Evolutionary conservation across 1,140 invertebrate species (phyloP).

Genomic region (Trichonephila clavipes): DNA sequence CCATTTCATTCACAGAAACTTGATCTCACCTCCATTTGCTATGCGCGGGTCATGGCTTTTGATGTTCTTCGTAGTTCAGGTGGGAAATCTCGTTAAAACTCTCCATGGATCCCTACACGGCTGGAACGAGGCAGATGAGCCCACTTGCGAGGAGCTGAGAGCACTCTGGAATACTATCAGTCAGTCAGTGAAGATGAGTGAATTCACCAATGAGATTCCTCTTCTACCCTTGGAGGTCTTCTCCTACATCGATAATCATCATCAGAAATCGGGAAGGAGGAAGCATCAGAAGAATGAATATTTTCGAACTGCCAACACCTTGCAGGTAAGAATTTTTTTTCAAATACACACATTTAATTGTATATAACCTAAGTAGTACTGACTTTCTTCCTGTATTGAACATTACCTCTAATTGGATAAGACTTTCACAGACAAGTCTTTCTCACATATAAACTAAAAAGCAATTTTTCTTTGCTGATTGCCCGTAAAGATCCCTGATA

Average conservation of each 20-base stretch:
- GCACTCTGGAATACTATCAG: constrained; percentile 14
- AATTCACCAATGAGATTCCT: constrained; percentile 60
- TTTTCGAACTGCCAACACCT: neutral
- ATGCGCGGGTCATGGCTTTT: constrained; percentile 6
- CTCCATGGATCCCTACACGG: neutral
- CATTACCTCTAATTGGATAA: no score
- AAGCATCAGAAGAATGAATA: neutral
- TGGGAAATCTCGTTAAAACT: neutral
- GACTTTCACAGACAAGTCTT: no score
- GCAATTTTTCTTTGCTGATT: no score
- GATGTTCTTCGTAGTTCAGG: neutral
- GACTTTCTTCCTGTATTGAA: no score
- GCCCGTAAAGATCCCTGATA: no score
- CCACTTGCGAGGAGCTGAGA: constrained; percentile 36
- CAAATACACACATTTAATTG: no score
- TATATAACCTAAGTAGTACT: no score
- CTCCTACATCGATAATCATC: neutral
- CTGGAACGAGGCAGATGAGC: neutral
- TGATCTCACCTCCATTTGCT: neutral
- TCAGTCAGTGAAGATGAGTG: neutral
- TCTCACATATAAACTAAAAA: no score
- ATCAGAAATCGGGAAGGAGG: neutral
- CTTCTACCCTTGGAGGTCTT: neutral
- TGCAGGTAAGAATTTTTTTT: neutral
- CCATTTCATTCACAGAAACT: neutral